phyloP scores from a whole-genome alignment of 2,797 vertebrate genomes.

The Phataginus tetradactyla region DNA sequence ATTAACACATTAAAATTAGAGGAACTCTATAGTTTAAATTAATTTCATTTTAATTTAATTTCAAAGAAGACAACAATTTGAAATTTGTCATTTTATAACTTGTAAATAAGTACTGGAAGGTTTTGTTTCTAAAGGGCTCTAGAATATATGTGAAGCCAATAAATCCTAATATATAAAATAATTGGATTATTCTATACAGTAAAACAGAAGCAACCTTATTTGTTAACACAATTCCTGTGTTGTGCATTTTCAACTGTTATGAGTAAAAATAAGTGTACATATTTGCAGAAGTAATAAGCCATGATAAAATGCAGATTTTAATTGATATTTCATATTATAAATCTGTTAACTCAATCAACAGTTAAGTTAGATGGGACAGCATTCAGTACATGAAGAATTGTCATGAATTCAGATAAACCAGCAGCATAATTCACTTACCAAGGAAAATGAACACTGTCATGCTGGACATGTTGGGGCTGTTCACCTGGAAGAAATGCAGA shows the following conservation, averaged over 20 bases:
- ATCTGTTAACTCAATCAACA: background rate
- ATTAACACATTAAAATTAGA: background rate
- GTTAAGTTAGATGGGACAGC: background rate
- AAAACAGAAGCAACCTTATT: background rate
- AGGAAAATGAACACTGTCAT: constrained; percentile 77
- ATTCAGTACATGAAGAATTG: background rate
- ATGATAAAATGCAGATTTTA: background rate
- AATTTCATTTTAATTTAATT: background rate
- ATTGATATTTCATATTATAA: background rate
- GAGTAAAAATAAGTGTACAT: background rate
- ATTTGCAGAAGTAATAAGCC: constrained; percentile 11
- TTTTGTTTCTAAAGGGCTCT: constrained; percentile 24
- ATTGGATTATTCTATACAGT: background rate
- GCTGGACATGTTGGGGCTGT: background rate
- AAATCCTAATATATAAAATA: background rate
- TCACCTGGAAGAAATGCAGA: background rate
- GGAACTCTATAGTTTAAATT: background rate
- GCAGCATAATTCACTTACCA: constrained; percentile 77
- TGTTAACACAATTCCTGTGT: background rate
- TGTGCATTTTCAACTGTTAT: background rate
- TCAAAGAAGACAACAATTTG: background rate
- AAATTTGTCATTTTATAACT: background rate
- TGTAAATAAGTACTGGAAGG: background rate
- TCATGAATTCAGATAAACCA: background rate
- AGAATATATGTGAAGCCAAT: background rate